These are phyloP conservation scores for Eidolon dupreanum DNA, from an alignment of 2,797 vertebrate genomes.

Conservation along the genomic window DNA sequence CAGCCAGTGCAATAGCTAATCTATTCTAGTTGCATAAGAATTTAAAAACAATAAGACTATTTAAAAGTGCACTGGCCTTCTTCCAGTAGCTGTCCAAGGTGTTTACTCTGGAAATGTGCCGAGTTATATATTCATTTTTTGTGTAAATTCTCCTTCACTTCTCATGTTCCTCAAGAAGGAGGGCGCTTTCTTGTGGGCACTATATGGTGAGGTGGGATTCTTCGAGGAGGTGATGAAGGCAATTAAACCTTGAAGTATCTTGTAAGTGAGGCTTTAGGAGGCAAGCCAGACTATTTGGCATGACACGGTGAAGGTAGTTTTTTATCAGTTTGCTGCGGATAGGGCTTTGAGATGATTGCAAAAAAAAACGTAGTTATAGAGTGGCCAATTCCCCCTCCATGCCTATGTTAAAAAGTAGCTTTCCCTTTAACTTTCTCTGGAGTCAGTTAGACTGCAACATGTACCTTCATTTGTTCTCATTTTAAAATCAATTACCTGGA, in stretches of 20 bases:
- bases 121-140: not conserved
- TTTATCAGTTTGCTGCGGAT: not conserved
- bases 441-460: not conserved
- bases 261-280: not conserved
- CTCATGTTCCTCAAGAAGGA: not conserved
- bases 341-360: not conserved
- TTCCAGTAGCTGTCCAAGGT: slow-evolving; percentile 23
- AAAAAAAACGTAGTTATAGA: not conserved
- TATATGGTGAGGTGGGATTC: not conserved
- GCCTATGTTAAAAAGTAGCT: not conserved
- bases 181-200: not conserved
- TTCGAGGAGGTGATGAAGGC: not conserved
- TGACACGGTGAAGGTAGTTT: not conserved
- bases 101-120: slow-evolving; percentile 28
- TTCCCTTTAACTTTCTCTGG: slow-evolving; percentile 7
- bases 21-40: slow-evolving; percentile 28
- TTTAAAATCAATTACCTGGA: slow-evolving; percentile 30
- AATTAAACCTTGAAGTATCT: not conserved
- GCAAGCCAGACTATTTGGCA: not conserved
- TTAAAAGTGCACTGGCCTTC: slow-evolving; percentile 29
- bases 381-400: not conserved
- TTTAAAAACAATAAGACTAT: slow-evolving; percentile 67
- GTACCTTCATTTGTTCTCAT: slow-evolving; percentile 30
- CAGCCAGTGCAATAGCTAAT: not conserved
- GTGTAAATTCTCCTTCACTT: not conserved